phyloP scores from a whole-genome alignment of 2,113 vertebrate species.

The Vidua macroura region DNA sequence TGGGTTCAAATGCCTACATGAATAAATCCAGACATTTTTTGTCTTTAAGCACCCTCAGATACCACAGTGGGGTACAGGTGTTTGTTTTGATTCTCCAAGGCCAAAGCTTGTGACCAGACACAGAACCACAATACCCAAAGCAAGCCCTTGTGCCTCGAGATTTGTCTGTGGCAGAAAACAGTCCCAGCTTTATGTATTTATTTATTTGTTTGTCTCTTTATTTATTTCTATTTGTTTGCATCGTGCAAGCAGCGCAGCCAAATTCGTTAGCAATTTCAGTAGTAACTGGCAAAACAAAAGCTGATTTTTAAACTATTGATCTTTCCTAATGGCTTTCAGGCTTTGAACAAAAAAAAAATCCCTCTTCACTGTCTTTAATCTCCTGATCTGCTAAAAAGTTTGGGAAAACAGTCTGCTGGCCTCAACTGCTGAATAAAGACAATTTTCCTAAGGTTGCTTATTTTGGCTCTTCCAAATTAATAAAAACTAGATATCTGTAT shows the following conservation, averaged over 20 bases:
- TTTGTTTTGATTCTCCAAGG: not conserved
- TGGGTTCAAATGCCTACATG: not conserved
- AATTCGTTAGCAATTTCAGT: not conserved
- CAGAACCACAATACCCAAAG: rapidly evolving
- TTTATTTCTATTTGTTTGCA: not conserved
- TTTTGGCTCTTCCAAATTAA: not conserved
- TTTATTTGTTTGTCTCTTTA: not conserved
- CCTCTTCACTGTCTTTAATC: not conserved
- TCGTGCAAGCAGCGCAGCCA: not conserved
- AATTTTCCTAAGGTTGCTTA: not conserved
- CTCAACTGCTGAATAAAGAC: not conserved
- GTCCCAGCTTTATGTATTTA: not conserved
- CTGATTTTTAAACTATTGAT: not conserved
- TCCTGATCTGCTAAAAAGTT: not conserved
- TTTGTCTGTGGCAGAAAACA: not conserved
- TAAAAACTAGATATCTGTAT: not conserved
- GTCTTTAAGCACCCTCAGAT: not conserved
- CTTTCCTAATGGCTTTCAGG: not conserved
- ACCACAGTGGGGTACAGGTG: not conserved
- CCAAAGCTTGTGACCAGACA: not conserved
- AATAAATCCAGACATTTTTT: not conserved
- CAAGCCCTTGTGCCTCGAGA: not conserved
- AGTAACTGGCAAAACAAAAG: not conserved
- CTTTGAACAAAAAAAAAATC: not conserved
- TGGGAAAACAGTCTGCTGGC: not conserved